Conservation (phyloP, 2,888 invertebrate genomes). For the Antitype chi region DNA sequence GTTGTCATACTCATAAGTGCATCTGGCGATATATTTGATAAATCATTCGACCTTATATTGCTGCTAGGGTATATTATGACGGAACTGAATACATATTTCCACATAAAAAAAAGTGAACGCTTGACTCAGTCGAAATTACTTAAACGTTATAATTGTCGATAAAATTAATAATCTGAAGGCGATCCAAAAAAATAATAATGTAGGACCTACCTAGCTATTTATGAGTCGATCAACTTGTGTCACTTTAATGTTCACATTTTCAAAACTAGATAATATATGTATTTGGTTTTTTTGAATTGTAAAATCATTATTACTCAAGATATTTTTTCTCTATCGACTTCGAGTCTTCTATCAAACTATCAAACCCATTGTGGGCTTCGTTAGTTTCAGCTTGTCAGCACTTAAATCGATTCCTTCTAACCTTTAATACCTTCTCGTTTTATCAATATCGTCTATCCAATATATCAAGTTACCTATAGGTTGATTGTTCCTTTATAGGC, state of each 20-base stretch:
- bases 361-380: background rate
- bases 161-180: constrained; percentile 19
- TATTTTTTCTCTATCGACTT: background rate
- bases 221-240: constrained; percentile 28
- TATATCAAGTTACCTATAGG: constrained; percentile 25
- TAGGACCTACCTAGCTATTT: background rate
- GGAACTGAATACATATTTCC: constrained; percentile 3
- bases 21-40: constrained; percentile 35
- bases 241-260: constrained; percentile 11
- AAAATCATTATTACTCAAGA: background rate
- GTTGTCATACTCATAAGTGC: constrained; percentile 26
- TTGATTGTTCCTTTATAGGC: constrained; percentile 38
- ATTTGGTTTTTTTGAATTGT: constrained; percentile 10
- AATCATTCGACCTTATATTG: constrained; percentile 7
- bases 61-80: background rate
- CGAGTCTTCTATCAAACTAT: background rate
- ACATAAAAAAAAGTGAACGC: background rate
- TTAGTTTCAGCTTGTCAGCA: background rate
- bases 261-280: background rate
- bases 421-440: constrained; percentile 1
- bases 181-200: constrained; percentile 9
- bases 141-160: background rate
- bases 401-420: background rate
- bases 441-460: constrained; percentile 6
- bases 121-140: constrained; percentile 13